Evolutionary conservation across 2,888 invertebrate species (phyloP).

Genomic region (Orchesella flavescens): DNA sequence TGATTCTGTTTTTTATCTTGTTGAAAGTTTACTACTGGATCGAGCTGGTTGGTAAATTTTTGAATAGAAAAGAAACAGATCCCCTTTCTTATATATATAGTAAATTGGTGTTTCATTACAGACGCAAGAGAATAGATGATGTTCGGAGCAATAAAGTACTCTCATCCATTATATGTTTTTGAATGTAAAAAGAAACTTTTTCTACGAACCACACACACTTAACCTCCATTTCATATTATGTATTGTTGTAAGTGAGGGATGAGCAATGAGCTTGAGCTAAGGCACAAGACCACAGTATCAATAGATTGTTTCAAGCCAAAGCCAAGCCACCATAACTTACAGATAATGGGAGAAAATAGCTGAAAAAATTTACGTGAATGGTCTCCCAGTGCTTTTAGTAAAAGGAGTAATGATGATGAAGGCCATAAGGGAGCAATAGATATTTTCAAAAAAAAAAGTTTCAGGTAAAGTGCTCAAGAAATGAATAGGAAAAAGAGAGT

Average conservation of each 20-base stretch:
- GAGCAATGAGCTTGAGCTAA: background rate
- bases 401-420: constrained; percentile 9
- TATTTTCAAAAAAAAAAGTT: background rate
- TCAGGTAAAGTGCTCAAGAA: constrained; percentile 10
- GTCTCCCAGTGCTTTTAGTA: constrained; percentile 4
- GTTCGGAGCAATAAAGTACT: background rate
- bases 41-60: too few relatives aligned
- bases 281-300: constrained; percentile 9
- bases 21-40: background rate
- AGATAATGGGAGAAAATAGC: constrained; percentile 41
- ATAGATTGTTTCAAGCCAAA: constrained; percentile 27
- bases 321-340: constrained; percentile 33
- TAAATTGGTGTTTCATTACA: background rate
- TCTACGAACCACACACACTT: too few relatives aligned
- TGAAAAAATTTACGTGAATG: constrained; percentile 8
- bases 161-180: background rate
- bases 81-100: background rate
- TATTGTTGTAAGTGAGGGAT: too few relatives aligned
- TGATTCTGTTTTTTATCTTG: background rate
- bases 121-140: background rate
- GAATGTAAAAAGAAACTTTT: too few relatives aligned
- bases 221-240: too few relatives aligned
- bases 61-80: too few relatives aligned
- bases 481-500: background rate
- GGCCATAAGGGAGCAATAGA: constrained; percentile 21